Evolutionary conservation across 1,140 invertebrate genomes (phyloP).

Genomic region (Drosophila sucinea): DNA sequence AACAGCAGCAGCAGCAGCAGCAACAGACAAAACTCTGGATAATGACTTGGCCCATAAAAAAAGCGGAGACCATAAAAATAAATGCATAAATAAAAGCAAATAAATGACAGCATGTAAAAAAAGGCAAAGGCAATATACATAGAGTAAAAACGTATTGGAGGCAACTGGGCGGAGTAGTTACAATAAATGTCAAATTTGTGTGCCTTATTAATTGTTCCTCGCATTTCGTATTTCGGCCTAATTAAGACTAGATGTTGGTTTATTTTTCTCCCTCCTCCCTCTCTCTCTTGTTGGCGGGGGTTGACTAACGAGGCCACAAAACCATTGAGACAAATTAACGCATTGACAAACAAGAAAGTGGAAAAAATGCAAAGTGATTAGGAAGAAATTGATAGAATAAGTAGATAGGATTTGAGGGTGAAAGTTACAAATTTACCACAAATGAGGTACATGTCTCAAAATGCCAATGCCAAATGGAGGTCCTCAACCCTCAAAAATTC

Average conservation of each 20-base stretch:
- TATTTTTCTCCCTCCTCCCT: slow-evolving; percentile 8
- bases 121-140: not conserved
- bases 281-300: slow-evolving; percentile 18
- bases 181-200: slow-evolving; percentile 79
- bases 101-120: slow-evolving; percentile 76
- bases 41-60: slow-evolving; percentile 72
- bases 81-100: slow-evolving; percentile 79
- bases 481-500: not conserved
- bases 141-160: slow-evolving; percentile 44
- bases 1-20: slow-evolving; percentile 46
- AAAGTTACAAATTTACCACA: not conserved
- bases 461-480: not conserved
- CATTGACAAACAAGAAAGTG: slow-evolving; percentile 18
- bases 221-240: slow-evolving; percentile 58
- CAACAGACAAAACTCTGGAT: slow-evolving; percentile 37
- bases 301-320: slow-evolving; percentile 11
- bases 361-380: slow-evolving; percentile 13
- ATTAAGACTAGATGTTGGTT: slow-evolving; percentile 73
- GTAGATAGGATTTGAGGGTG: not conserved
- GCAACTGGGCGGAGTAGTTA: slow-evolving; percentile 37
- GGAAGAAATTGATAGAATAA: slow-evolving; percentile 2
- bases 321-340: slow-evolving; percentile 18
- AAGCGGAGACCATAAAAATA: slow-evolving; percentile 73
- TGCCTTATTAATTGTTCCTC: slow-evolving; percentile 72
- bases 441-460: not conserved